phyloP scores from a whole-genome alignment of 2,113 vertebrate genomes.

The Mustela lutreola region DNA sequence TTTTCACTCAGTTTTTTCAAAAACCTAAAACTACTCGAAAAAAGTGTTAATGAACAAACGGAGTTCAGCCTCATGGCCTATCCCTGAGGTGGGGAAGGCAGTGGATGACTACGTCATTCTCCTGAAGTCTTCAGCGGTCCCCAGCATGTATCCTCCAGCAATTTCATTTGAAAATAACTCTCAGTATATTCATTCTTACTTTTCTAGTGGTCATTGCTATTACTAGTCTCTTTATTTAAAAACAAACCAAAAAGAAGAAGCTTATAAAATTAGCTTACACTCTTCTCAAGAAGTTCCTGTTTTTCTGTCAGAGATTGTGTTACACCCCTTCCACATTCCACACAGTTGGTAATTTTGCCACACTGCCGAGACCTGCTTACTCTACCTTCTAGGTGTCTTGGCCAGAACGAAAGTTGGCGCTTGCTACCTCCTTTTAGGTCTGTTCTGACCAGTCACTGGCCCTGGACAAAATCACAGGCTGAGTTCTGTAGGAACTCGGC shows the following conservation, averaged over 20 bases:
- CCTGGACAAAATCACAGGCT: background rate
- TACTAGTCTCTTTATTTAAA: conserved; percentile 25
- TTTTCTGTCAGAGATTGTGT: background rate
- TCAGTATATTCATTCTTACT: background rate
- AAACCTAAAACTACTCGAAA: background rate
- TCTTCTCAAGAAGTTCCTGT: conserved; percentile 21
- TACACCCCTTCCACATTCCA: background rate
- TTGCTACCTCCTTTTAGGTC: background rate
- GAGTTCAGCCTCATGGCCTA: background rate
- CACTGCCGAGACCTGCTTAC: background rate
- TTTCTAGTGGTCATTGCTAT: background rate
- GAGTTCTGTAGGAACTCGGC: background rate
- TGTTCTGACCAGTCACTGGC: background rate
- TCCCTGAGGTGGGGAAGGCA: rapidly evolving
- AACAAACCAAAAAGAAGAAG: conserved; percentile 20
- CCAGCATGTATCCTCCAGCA: background rate
- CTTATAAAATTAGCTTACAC: background rate
- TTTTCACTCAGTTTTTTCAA: background rate
- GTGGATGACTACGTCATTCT: background rate
- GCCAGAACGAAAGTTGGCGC: background rate
- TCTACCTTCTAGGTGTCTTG: background rate
- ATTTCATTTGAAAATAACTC: conserved; percentile 35
- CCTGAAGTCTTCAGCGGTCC: background rate
- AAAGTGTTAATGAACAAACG: background rate
- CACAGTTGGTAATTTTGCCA: background rate